Conservation (phyloP, 2,113 vertebrate species). For the Rhinoderma darwinii region DNA sequence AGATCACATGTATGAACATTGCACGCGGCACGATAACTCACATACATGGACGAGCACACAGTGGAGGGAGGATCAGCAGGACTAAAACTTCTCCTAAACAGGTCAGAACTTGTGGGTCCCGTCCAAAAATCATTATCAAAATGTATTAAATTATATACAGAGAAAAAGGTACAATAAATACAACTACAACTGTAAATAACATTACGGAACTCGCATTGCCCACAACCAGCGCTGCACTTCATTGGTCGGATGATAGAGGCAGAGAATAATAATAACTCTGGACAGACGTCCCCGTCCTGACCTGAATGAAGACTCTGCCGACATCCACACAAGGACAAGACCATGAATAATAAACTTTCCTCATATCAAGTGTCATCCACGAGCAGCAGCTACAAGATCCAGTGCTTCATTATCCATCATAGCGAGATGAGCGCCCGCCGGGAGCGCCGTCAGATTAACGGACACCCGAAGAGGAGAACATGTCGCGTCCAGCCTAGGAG, state of each 20-base stretch:
- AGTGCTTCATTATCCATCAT: not conserved
- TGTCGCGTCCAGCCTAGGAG: too few species aligned
- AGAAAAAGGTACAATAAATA: not conserved
- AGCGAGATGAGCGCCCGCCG: not conserved
- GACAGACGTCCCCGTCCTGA: not conserved
- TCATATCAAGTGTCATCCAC: slow-evolving; percentile 6
- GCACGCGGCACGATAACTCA: not conserved
- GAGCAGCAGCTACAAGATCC: slow-evolving; percentile 11
- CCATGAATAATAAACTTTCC: too few species aligned
- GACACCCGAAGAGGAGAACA: not conserved
- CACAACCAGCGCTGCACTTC: too few species aligned
- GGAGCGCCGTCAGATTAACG: not conserved
- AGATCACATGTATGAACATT: not conserved
- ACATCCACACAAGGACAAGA: not conserved
- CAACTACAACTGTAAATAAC: not conserved
- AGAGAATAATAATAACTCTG: not conserved
- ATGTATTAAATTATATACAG: slow-evolving; percentile 4
- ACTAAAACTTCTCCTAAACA: not conserved
- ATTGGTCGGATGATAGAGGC: not conserved
- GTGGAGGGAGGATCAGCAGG: not conserved
- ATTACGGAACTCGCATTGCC: not conserved
- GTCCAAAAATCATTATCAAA: not conserved
- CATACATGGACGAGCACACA: not conserved
- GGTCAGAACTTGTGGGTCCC: too few species aligned
- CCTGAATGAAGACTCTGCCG: not conserved